Evolutionary conservation across 2,113 vertebrate genomes (phyloP).

Genomic region (Pedionomus torquatus): DNA sequence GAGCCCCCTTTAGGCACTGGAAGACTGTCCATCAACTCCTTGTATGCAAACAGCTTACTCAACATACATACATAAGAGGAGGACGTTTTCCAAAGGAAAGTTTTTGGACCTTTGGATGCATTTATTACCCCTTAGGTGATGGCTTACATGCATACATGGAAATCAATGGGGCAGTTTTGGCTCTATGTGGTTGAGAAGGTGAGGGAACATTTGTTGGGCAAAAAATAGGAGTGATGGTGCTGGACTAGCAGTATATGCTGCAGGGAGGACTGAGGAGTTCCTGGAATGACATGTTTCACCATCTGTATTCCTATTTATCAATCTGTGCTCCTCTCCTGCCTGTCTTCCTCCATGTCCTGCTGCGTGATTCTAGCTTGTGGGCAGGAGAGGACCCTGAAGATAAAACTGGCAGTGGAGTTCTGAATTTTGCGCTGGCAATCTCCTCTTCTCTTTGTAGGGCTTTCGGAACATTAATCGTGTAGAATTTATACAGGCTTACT

Average conservation of each 20-base stretch:
- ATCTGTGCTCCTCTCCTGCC: not conserved
- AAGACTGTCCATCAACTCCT: not conserved
- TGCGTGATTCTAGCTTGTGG: not conserved
- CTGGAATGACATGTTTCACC: fast-evolving
- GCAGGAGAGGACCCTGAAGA: not conserved
- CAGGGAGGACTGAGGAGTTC: not conserved
- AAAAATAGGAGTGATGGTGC: not conserved
- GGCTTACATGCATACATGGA: not conserved
- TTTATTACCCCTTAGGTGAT: not conserved
- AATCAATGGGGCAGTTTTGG: not conserved
- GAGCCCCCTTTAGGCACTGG: too few species aligned
- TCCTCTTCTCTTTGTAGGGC: not conserved
- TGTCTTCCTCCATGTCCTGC: not conserved
- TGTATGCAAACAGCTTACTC: not conserved
- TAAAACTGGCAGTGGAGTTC: not conserved
- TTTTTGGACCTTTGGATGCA: not conserved
- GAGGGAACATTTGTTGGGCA: not conserved
- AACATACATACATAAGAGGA: fast-evolving
- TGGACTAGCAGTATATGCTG: not conserved
- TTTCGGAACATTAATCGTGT: not conserved
- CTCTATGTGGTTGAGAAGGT: not conserved
- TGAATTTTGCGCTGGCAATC: not conserved
- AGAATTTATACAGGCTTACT: not conserved
- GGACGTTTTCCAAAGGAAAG: not conserved
- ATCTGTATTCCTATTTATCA: not conserved